phyloP scores from a whole-genome alignment of 2,797 vertebrate genomes.

The Poeciliopsis presidionis region DNA sequence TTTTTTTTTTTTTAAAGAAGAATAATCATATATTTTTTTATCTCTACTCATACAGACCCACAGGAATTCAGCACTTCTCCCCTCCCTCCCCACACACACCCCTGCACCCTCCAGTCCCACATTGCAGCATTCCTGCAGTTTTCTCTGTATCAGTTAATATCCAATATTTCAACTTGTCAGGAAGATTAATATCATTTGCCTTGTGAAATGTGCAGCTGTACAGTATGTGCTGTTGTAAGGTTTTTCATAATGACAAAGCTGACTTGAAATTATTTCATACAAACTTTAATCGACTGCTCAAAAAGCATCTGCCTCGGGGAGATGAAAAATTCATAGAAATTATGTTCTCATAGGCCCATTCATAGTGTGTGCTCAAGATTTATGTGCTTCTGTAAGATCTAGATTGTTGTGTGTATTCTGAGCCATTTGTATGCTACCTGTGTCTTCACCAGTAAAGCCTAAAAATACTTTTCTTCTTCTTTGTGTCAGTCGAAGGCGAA shows the following conservation, averaged over 20 bases:
- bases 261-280: slow-evolving; percentile 55
- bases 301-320: slow-evolving; percentile 34
- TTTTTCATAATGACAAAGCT: slow-evolving; percentile 52
- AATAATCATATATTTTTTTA: slow-evolving; percentile 55
- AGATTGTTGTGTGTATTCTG: background rate
- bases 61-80: slow-evolving; percentile 63
- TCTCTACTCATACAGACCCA: slow-evolving; percentile 66
- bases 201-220: slow-evolving; percentile 37
- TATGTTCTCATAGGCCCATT: slow-evolving; percentile 26
- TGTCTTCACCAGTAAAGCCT: background rate
- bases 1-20: slow-evolving; percentile 9
- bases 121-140: slow-evolving; percentile 54
- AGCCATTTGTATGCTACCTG: slow-evolving; percentile 4
- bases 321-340: slow-evolving; percentile 49
- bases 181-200: slow-evolving; percentile 69
- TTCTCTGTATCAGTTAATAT: slow-evolving; percentile 52
- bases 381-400: slow-evolving; percentile 21
- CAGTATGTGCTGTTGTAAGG: slow-evolving; percentile 36
- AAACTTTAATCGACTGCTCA: slow-evolving; percentile 55
- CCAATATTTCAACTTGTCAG: slow-evolving; percentile 64
- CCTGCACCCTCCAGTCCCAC: slow-evolving; percentile 8
- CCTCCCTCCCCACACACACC: background rate
- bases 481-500: too few species aligned
- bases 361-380: slow-evolving; percentile 14
- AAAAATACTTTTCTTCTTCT: background rate